A percentile compares a stretch with the other conserved stretches of the same genome.
Evolutionary conservation across 2,113 vertebrate genomes (phyloP).

Genomic region (Odobenus rosmarus): DNA sequence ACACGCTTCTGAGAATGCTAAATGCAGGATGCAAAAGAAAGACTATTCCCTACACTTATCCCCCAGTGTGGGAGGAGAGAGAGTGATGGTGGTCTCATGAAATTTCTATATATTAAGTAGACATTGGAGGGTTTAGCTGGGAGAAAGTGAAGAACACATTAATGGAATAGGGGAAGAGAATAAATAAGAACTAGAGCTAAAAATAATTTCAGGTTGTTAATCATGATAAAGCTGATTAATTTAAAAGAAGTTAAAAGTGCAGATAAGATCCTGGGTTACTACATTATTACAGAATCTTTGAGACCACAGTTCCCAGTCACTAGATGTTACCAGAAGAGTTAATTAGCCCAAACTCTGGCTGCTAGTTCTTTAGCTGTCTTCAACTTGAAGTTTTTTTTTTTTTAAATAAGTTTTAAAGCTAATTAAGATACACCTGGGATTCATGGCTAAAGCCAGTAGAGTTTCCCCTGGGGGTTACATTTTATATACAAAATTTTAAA

Average conservation of each 20-base stretch:
- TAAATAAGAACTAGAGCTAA: constrained; percentile 58
- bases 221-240: constrained; percentile 65
- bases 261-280: constrained; percentile 7
- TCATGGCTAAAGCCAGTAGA: constrained; percentile 44
- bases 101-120: constrained; percentile 30
- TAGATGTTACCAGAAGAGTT: constrained; percentile 67
- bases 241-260: constrained; percentile 58
- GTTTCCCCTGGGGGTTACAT: background rate
- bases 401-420: constrained; percentile 62
- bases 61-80: background rate
- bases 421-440: constrained; percentile 78
- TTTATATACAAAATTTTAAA: constrained; percentile 27
- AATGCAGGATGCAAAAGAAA: background rate
- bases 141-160: background rate
- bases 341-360: constrained; percentile 76
- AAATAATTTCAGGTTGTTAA: constrained; percentile 70
- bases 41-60: background rate
- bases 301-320: constrained; percentile 46
- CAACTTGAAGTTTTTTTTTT: constrained; percentile 35
- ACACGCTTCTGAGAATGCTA: background rate
- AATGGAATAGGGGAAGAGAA: background rate
- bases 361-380: constrained; percentile 69
- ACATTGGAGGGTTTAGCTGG: constrained; percentile 9
- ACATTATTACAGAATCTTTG: constrained; percentile 8
- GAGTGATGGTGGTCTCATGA: background rate